These are phyloP conservation scores for Bovichtus variegatus DNA, from an alignment of 2,797 vertebrate genomes.

Conservation along the genomic window DNA sequence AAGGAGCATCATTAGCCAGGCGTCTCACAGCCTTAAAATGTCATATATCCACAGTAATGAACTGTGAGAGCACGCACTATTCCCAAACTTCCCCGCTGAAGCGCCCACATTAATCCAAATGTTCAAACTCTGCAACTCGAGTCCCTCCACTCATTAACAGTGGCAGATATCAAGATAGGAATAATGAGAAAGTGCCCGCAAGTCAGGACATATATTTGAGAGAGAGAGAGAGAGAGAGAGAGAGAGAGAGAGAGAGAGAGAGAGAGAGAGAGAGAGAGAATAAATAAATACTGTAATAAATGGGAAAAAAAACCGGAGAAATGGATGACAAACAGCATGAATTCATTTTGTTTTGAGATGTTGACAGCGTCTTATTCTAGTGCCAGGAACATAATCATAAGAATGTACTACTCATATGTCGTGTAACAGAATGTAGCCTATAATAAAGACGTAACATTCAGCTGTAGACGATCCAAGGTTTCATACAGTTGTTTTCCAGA, in stretches of 20 bases:
- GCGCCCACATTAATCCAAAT: slow-evolving; percentile 85
- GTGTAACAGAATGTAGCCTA: slow-evolving; percentile 27
- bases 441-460: slow-evolving; percentile 31
- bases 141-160: slow-evolving; percentile 88
- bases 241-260: slow-evolving; percentile 24
- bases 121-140: slow-evolving; percentile 76
- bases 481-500: slow-evolving; percentile 21
- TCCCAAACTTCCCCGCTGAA: slow-evolving; percentile 80
- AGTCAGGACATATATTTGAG: slow-evolving; percentile 84
- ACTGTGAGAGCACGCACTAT: slow-evolving; percentile 79
- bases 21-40: slow-evolving; percentile 84
- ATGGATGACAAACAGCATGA: slow-evolving; percentile 74
- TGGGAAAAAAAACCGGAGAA: slow-evolving; percentile 80
- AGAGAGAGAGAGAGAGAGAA: slow-evolving; percentile 16
- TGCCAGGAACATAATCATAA: slow-evolving; percentile 70
- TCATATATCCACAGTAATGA: slow-evolving; percentile 86
- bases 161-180: slow-evolving; percentile 88
- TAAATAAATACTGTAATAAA: slow-evolving; percentile 78
- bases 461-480: slow-evolving; percentile 10
- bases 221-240: slow-evolving; percentile 51
- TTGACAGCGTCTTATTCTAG: slow-evolving; percentile 53
- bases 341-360: slow-evolving; percentile 75
- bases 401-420: slow-evolving; percentile 44
- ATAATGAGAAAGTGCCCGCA: slow-evolving; percentile 88
- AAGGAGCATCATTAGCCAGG: slow-evolving; percentile 81